These are phyloP conservation scores for Hyperoplus immaculatus DNA, from an alignment of 2,797 vertebrate genomes.

Conservation along the genomic window DNA sequence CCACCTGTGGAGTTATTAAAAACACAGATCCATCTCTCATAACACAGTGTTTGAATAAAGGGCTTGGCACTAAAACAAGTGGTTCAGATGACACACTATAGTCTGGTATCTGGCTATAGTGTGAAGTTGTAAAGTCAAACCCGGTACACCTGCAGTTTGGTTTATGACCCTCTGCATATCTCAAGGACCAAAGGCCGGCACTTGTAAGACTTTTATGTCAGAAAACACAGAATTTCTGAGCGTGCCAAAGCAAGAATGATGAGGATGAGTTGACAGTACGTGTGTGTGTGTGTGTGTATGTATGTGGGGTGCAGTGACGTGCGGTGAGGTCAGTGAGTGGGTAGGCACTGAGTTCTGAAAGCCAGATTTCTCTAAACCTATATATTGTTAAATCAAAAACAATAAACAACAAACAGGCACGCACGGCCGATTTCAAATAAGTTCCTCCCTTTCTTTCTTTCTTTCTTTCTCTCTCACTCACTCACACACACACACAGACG, in stretches of 20 bases:
- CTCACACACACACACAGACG: too few species aligned
- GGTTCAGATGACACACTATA: not conserved
- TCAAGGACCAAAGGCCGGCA: not conserved
- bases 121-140: not conserved
- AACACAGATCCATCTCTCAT: not conserved
- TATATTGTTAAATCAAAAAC: too few species aligned
- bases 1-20: not conserved
- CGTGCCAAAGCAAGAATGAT: not conserved
- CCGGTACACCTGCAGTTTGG: not conserved
- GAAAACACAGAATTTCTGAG: not conserved
- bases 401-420: too few species aligned
- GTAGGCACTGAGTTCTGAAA: too few species aligned
- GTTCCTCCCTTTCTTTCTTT: too few species aligned
- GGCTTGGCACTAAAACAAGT: not conserved
- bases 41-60: constrained; percentile 1
- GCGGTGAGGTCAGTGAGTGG: too few species aligned
- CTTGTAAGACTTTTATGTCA: not conserved
- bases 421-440: too few species aligned
- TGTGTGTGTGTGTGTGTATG: too few species aligned
- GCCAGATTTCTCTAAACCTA: too few species aligned
- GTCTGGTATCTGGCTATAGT: not conserved
- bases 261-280: too few species aligned
- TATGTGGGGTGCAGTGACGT: too few species aligned
- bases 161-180: constrained; percentile 15
- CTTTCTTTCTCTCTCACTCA: too few species aligned